Evolutionary conservation across 2,888 invertebrate genomes (phyloP), one percentile per base, ranked within the genome.

Genomic region (Ephialtes manifestator): DNA sequence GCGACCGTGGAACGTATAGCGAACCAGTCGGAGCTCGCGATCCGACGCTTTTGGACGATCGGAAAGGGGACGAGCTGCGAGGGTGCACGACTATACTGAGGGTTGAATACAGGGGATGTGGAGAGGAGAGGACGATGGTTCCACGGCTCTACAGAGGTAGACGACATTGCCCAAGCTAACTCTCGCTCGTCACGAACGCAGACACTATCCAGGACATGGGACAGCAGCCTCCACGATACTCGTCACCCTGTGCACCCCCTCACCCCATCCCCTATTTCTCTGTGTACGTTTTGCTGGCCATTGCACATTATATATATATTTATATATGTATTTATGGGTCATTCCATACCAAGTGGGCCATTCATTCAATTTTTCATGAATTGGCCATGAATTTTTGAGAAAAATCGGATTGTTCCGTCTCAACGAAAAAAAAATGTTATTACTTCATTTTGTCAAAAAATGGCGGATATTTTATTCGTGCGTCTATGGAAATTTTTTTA

Each of bases 201-300:
- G 88, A 88, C 88, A 82, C 86, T 87, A 88, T 87, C 87, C 79
- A 72, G 82, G 71, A 76, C 78, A 67, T 60, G 60, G 79, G 79
- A 82, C 75, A 79, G 74, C 58, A 48, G 43, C 55, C 72, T 72
- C 58, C 18, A 39, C 51, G 76, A 76, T 78, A 78, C 70, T 51
- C 70, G 68, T 78, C 70, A 58, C 58, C 68, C 48, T 48, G 18
- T 63, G 46, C 53, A 18, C 31, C 58, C 72, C 58, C 20, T 18
- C 77, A 75, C 70, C 79, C 74, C 76, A 15, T 5, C 77, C 82
- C 82, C 68, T 39, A 8, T 39, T 46, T 63, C 65, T 72, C 68
- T 81, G 75, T 53, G 75, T 80, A 20, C 75, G 31, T 83, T 35
- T 35, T 35, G 35, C 35, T 35, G 35, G 35, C 35, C 35, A 35